A percentile compares a stretch with the other conserved stretches of the same genome.
Conservation (phyloP, 2,113 vertebrate species). For the Chionomys nivalis region DNA sequence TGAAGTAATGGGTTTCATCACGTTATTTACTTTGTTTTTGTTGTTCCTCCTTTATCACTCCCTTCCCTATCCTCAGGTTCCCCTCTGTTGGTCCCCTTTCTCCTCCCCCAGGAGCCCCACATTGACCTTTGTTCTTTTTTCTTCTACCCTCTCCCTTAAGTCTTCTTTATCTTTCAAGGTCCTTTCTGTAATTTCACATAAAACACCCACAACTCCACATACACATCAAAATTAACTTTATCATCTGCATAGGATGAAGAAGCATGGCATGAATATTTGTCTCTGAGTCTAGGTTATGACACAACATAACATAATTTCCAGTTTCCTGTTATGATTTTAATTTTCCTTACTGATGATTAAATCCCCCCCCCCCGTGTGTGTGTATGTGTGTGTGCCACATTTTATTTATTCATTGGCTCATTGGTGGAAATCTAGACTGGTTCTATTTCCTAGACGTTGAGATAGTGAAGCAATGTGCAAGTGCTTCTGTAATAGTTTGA, state of each 20-base stretch:
- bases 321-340: background rate
- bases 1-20: background rate
- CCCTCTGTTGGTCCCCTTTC: background rate
- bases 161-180: background rate
- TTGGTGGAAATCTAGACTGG: background rate
- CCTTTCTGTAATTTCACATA: background rate
- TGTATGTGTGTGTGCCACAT: background rate
- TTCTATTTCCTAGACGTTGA: background rate
- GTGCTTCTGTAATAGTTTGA: background rate
- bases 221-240: background rate
- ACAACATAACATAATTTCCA: background rate
- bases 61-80: background rate
- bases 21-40: background rate
- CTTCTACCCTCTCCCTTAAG: background rate
- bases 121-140: too few relatives aligned
- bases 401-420: background rate
- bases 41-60: background rate
- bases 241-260: background rate
- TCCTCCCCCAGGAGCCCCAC: too few relatives aligned
- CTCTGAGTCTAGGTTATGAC: background rate
- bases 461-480: background rate
- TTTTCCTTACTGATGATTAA: background rate
- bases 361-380: background rate
- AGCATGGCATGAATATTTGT: background rate
- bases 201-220: background rate